Conservation (phyloP, 2,888 invertebrate genomes). For the Clostera curtula region DNA sequence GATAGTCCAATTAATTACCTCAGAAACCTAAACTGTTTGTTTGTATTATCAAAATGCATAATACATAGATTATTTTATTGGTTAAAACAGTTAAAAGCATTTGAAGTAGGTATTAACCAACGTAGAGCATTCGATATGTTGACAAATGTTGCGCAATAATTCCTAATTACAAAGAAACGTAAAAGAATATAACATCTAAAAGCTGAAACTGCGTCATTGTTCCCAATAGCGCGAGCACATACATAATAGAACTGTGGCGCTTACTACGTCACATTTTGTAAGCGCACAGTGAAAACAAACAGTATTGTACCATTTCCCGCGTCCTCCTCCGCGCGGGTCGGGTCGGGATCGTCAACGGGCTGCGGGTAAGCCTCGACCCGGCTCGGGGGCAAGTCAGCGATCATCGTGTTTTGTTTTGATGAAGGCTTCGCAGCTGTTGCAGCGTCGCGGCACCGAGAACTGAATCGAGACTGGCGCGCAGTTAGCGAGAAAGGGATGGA, state of each 20-base stretch:
- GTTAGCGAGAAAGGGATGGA: constrained; percentile 49
- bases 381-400: constrained; percentile 53
- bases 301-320: constrained; percentile 43
- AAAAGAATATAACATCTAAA: constrained; percentile 7
- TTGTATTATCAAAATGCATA: no score
- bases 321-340: constrained; percentile 25
- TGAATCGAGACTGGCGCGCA: constrained; percentile 60
- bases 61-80: no score
- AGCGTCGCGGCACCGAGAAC: constrained; percentile 39
- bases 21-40: no score
- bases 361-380: constrained; percentile 34
- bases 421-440: constrained; percentile 28
- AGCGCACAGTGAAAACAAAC: constrained; percentile 38
- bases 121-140: no score
- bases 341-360: constrained; percentile 20
- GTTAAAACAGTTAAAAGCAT: no score
- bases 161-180: no score
- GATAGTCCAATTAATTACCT: no score
- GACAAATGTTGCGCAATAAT: no score
- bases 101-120: no score
- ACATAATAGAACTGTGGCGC: constrained; percentile 16
- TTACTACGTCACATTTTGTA: constrained; percentile 36
- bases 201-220: no score
- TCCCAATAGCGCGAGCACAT: constrained; percentile 9
- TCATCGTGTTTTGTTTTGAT: constrained; percentile 46